Evolutionary conservation across 2,797 vertebrate species (phyloP).

Genomic region (Sorex maritimensis): DNA sequence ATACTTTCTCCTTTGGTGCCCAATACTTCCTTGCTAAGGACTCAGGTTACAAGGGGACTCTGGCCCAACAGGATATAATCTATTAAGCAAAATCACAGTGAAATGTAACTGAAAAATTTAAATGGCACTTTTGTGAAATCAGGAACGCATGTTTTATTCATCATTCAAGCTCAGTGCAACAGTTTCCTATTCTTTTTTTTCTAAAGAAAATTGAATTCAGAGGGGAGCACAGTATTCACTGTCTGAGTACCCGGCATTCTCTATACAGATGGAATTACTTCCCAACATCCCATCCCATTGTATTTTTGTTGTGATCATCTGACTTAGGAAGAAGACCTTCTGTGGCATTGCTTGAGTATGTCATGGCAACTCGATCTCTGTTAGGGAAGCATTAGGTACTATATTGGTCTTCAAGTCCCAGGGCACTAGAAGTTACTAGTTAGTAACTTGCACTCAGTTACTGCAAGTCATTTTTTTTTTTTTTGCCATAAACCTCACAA

Average conservation of each 20-base stretch:
- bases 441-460: not conserved
- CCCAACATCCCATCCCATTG: not conserved
- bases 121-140: not conserved
- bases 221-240: not conserved
- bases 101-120: not conserved
- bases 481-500: slow-evolving; percentile 42
- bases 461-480: slow-evolving; percentile 45
- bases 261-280: not conserved
- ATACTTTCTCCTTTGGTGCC: not conserved
- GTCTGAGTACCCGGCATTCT: not conserved
- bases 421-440: not conserved
- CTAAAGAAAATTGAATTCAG: slow-evolving; percentile 29
- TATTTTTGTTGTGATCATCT: not conserved
- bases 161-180: not conserved
- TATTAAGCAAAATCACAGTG: not conserved
- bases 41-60: not conserved
- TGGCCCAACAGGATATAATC: not conserved
- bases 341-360: not conserved
- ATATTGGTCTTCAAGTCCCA: not conserved
- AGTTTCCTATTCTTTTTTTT: slow-evolving; percentile 62
- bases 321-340: not conserved
- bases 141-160: too few species aligned
- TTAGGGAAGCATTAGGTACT: not conserved
- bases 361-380: not conserved
- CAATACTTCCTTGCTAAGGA: not conserved